Conservation (phyloP, 2,888 invertebrate species). For the Meiosimyza platycephala region DNA sequence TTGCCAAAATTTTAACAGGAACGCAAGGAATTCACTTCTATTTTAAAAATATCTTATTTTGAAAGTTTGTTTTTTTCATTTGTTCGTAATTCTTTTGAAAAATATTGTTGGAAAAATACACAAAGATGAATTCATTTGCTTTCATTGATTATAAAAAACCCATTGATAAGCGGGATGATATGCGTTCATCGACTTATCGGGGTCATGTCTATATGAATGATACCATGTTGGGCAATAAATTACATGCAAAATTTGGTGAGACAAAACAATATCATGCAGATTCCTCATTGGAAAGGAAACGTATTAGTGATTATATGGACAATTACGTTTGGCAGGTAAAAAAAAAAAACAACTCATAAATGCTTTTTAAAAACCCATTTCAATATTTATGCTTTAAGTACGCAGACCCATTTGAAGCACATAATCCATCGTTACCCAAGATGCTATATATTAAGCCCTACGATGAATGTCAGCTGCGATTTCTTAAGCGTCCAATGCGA, state of each 20-base stretch:
- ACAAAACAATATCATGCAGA: constrained; percentile 50
- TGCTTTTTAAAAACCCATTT: too few species aligned
- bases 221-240: constrained; percentile 48
- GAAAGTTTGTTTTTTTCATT: too few species aligned
- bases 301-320: constrained; percentile 47
- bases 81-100: too few species aligned
- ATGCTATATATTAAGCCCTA: constrained; percentile 56
- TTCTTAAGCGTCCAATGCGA: constrained; percentile 54
- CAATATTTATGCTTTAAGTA: neutral
- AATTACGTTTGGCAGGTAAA: constrained; percentile 58
- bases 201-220: constrained; percentile 56
- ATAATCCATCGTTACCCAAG: constrained; percentile 56
- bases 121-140: constrained; percentile 54
- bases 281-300: constrained; percentile 48
- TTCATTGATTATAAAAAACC: constrained; percentile 59
- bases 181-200: constrained; percentile 60
- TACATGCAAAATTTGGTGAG: constrained; percentile 48
- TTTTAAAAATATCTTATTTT: too few species aligned
- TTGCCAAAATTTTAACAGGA: too few species aligned
- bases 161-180: constrained; percentile 52
- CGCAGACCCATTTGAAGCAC: constrained; percentile 49
- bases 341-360: neutral
- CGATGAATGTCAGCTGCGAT: constrained; percentile 54
- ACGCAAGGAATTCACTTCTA: too few species aligned
- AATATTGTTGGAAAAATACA: too few species aligned